These are phyloP conservation scores for Orchestes rusci DNA, from an alignment of 2,888 invertebrate species.

Conservation along the genomic window DNA sequence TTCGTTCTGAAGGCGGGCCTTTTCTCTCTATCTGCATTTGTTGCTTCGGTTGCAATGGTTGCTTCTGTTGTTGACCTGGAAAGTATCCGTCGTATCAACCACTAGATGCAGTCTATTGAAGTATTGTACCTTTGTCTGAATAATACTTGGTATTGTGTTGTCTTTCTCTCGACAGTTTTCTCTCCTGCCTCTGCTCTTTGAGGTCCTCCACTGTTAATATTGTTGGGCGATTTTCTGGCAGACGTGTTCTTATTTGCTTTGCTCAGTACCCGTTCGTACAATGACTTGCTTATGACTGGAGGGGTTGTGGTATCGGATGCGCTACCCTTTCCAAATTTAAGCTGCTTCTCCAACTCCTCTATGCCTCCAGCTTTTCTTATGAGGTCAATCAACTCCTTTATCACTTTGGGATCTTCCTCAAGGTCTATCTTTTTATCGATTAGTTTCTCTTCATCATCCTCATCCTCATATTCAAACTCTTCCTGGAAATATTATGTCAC, in stretches of 20 bases:
- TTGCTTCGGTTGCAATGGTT: conserved; percentile 16
- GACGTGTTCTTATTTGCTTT: conserved; percentile 33
- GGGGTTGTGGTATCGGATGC: conserved; percentile 50
- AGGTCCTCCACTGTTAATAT: conserved; percentile 53
- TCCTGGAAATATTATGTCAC: conserved; percentile 14
- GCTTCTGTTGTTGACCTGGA: conserved; percentile 25
- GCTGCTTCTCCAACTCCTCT: conserved; percentile 76
- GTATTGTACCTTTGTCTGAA: conserved; percentile 35
- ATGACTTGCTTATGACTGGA: conserved; percentile 62
- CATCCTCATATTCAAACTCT: conserved; percentile 34
- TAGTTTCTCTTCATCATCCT: conserved; percentile 48
- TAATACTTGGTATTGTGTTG: conserved; percentile 43
- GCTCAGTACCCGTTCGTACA: conserved; percentile 68
- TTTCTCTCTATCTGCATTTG: conserved; percentile 28
- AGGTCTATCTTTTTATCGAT: conserved; percentile 40
- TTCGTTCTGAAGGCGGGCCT: conserved; percentile 33
- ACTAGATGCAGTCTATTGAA: too few relatives aligned
- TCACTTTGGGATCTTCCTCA: conserved; percentile 68
- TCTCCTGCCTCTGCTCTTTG: conserved; percentile 42
- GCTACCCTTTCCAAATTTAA: conserved; percentile 38
- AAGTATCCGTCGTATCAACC: too few relatives aligned
- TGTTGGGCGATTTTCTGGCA: conserved; percentile 33
- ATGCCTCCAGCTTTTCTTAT: conserved; percentile 83
- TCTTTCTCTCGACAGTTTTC: conserved; percentile 41
- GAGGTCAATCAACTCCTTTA: conserved; percentile 75